A percentile compares a stretch with the other conserved stretches of the same genome.
phyloP scores from a whole-genome alignment of 2,113 vertebrate species.

The Tympanuchus pallidicinctus region DNA sequence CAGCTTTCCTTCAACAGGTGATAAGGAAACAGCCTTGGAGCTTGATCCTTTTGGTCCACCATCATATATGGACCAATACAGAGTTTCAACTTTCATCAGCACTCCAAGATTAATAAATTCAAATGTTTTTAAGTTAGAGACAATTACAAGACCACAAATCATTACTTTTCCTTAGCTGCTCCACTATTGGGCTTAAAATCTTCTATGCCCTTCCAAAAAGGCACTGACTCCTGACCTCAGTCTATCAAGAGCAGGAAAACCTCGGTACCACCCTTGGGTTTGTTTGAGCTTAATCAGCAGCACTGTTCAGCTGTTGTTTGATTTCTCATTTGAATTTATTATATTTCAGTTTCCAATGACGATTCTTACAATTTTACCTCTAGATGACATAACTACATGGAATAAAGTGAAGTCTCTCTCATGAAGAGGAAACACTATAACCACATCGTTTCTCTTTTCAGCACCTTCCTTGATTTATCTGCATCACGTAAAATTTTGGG shows the following conservation, averaged over 20 bases:
- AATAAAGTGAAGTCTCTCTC: background rate
- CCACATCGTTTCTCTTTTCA: background rate
- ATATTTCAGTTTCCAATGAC: conserved; percentile 28
- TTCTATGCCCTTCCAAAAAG: background rate
- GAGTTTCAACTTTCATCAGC: background rate
- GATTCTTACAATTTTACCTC: conserved; percentile 28
- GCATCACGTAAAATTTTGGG: background rate
- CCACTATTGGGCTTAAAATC: background rate
- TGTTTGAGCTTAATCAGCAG: conserved; percentile 55
- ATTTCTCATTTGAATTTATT: conserved; percentile 61
- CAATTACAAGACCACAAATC: background rate
- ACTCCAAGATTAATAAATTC: background rate
- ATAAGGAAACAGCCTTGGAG: background rate
- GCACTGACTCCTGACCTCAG: background rate
- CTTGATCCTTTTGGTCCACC: background rate
- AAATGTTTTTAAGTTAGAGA: background rate
- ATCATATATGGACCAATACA: background rate
- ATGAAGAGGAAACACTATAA: background rate
- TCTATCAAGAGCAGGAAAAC: background rate
- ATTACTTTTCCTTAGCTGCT: background rate
- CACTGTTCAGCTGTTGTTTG: background rate
- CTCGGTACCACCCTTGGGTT: background rate
- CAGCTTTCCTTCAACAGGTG: background rate
- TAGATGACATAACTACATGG: background rate
- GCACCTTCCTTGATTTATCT: background rate